Evolutionary conservation across 2,113 vertebrate genomes (phyloP), one percentile per base, ranked within the genome.

Genomic region (Hydrolagus affinis): DNA sequence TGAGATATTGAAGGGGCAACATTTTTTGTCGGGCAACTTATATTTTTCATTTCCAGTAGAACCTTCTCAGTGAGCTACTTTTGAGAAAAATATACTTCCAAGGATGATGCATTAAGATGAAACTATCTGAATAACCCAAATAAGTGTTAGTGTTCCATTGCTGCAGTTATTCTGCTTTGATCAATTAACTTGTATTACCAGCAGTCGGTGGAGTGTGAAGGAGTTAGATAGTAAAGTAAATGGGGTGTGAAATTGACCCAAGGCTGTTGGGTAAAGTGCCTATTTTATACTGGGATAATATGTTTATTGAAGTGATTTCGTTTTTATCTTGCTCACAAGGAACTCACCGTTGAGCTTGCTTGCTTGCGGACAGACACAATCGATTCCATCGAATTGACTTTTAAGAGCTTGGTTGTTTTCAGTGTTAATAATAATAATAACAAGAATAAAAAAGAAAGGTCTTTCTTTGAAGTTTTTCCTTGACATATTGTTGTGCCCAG

Each of bases 401-500:
- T 44, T 44, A 44, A 44, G 44, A 44, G 71, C n/a, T 23, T 73
- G 6, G 71, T 9, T 12, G 28, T 23, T 73, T 73, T n/a, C 28
- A 28, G 12, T 73, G 28, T 8, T 23, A 9, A 12, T 23, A 23
- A 9, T 73, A 28, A 73, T 73, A 12, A 8, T 73, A 28, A 28
- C 12, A 12, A n/a, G 7, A 17, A n/a, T n/a, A n/a, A n/a, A 72
- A 72, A 83, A 83, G 8, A 57, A n/a, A 28, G 11, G 19, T 59
- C 44, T 44, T 44, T 44, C 44, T 15, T 64, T 32, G 3, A 23
- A 66, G 17, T 19, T 32, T 72, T 64, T 72, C 91, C 91, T 93
- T 94, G 88, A 93, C 90, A 62, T 0, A 0, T 23, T 60, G 69
- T 28, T 9, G 21, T 62, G 2, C 25, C 85, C 89, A 97, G 96